phyloP scores from a whole-genome alignment of 1,140 invertebrate species.

The Sipha flava region DNA sequence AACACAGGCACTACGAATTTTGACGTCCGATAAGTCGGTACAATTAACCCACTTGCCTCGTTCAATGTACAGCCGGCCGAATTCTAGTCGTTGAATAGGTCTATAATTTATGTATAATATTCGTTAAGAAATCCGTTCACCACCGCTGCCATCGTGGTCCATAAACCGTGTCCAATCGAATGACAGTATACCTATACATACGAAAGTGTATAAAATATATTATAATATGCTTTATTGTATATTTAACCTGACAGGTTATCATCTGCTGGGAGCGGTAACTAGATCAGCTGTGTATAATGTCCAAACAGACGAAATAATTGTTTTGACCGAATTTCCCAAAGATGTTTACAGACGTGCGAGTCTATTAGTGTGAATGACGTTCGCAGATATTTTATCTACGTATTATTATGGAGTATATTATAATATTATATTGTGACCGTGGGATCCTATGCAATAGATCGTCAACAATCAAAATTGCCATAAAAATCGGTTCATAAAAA shows the following conservation, averaged over 20 bases:
- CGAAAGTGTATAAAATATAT: too few species aligned
- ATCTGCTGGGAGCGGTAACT: neutral
- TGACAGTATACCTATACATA: neutral
- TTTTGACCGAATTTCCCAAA: neutral
- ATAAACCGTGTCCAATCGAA: neutral
- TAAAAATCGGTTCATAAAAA: too few species aligned
- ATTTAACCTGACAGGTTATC: neutral
- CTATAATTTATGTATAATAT: too few species aligned
- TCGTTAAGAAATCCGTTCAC: too few species aligned
- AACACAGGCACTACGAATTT: neutral
- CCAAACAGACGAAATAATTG: neutral
- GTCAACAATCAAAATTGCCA: too few species aligned
- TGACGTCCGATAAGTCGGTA: neutral
- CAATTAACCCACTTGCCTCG: slow-evolving; percentile 2
- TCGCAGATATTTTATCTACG: neutral
- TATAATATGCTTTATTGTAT: too few species aligned
- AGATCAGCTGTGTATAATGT: neutral
- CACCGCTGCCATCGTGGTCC: too few species aligned
- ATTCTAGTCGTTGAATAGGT: neutral
- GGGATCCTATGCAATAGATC: too few species aligned
- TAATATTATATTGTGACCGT: too few species aligned
- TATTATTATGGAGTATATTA: neutral
- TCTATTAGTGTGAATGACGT: neutral
- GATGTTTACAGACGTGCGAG: neutral
- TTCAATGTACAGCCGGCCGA: neutral